Conservation (phyloP, 2,797 vertebrate genomes). For the Argentina silus region DNA sequence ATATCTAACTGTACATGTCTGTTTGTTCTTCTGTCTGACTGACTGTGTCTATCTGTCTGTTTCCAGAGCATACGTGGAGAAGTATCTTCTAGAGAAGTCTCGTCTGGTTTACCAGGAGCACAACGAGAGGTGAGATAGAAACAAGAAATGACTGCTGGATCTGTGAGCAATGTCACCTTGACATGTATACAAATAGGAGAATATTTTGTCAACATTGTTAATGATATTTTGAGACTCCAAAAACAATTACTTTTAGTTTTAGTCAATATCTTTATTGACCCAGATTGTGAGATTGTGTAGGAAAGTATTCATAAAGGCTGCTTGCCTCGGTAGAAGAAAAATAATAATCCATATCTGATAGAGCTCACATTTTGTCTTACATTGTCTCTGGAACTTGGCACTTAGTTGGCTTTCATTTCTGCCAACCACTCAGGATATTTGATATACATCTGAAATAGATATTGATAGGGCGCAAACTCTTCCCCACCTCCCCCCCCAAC, state of each 20-base stretch:
- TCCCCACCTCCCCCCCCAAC: no score
- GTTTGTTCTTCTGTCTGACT: neutral
- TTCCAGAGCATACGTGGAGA: constrained; percentile 90
- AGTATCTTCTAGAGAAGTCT: constrained; percentile 92
- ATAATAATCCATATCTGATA: constrained; percentile 37
- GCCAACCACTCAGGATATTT: constrained; percentile 27
- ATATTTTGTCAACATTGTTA: no score
- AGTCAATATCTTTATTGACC: no score
- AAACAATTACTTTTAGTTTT: no score
- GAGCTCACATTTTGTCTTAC: neutral
- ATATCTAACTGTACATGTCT: no score
- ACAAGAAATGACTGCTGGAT: neutral
- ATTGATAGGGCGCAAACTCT: no score
- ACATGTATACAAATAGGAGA: no score
- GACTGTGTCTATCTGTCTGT: constrained; percentile 9
- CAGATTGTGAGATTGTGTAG: neutral
- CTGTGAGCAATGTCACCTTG: no score
- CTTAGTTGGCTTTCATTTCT: constrained; percentile 33
- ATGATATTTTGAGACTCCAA: no score
- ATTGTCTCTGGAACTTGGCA: constrained; percentile 29
- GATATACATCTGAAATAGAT: constrained; percentile 24
- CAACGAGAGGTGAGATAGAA: constrained; percentile 84
- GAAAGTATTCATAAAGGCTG: no score
- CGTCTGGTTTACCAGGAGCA: constrained; percentile 93
- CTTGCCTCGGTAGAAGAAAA: neutral